Base-by-base conservation (phyloP, 2,113 vertebrate species). In the Ranitomeya imitator region DNA sequence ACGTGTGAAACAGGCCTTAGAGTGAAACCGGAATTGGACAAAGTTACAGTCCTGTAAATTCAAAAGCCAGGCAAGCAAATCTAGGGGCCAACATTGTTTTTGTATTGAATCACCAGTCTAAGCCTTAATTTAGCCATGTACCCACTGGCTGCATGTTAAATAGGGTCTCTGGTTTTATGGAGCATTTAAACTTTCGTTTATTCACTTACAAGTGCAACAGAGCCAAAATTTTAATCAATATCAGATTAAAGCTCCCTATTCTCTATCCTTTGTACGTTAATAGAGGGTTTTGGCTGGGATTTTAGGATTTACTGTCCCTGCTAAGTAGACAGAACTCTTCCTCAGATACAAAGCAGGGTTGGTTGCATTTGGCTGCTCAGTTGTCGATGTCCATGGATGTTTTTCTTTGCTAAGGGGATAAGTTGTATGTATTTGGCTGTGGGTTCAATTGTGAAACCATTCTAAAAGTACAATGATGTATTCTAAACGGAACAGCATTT, bases 301-400 rank as follows among this genome's bases (percentile, higher is more conserved):
- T 93, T 91, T 89, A 87, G 91, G 91, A 91, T 93, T 94, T 92
- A 90, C 83, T 91, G 31, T 63, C 90, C 79, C 76, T 87, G 85
- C 77, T 86, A 87, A 90, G 80, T 76, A 73, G 57, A 71, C 85
- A 85, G 0, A 1, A 23, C 87, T 91, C 90, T 81, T 90, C 86
- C 87, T 77, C 86, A 90, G 74, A 86, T 79, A 57, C 90, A 86
- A 88, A 79, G 86, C 86, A 54, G 0, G 3, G 82, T 90, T 89
- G 59, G 86, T 89, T 89, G 90, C 76, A 3, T 83, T 90, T 90
- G 59, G 80, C 89, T 90, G 90, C 71, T 85, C 71, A 6, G 90
- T 90, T 91, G 90, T 86, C 87, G 55, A 87, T 67, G 14, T 13
- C 85, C 81, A 90, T 76, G 0, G 0, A 85, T 77, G 73, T 86